phyloP scores from a whole-genome alignment of 2,888 invertebrate genomes.

The Cartodere bifasciata region DNA sequence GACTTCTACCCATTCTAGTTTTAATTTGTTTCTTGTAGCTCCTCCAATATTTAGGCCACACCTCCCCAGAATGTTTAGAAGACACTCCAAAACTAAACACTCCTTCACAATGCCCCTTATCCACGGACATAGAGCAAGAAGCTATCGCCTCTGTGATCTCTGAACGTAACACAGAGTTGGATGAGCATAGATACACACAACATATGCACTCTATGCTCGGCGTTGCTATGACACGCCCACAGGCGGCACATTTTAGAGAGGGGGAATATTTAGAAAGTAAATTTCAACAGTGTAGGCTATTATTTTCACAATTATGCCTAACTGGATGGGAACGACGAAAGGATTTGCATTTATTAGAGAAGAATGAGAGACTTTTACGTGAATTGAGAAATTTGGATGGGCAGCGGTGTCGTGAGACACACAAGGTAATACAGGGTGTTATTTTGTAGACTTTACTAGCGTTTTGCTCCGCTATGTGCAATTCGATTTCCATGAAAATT shows the following conservation, averaged over 20 bases:
- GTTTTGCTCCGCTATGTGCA: no score
- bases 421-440: constrained; percentile 60
- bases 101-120: constrained; percentile 62
- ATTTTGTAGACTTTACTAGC: no score
- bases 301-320: constrained; percentile 86
- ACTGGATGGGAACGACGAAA: constrained; percentile 80
- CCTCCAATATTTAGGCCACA: constrained; percentile 79
- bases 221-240: constrained; percentile 27
- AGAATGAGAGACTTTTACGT: constrained; percentile 77
- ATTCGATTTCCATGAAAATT: no score
- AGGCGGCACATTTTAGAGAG: no score
- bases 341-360: constrained; percentile 72
- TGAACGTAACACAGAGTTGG: constrained; percentile 73
- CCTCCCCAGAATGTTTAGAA: constrained; percentile 77
- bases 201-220: constrained; percentile 27
- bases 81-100: constrained; percentile 62
- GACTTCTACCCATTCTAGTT: constrained; percentile 4
- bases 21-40: constrained; percentile 41
- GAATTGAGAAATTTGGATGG: constrained; percentile 88
- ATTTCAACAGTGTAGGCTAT: constrained; percentile 74
- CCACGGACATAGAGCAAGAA: constrained; percentile 67
- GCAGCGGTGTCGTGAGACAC: constrained; percentile 83
- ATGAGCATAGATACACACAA: constrained; percentile 38
- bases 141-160: constrained; percentile 74
- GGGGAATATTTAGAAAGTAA: no score